Evolutionary conservation across 2,113 vertebrate species (phyloP), one percentile per base, ranked within the genome.

Genomic region (Corythornis vintsioides): DNA sequence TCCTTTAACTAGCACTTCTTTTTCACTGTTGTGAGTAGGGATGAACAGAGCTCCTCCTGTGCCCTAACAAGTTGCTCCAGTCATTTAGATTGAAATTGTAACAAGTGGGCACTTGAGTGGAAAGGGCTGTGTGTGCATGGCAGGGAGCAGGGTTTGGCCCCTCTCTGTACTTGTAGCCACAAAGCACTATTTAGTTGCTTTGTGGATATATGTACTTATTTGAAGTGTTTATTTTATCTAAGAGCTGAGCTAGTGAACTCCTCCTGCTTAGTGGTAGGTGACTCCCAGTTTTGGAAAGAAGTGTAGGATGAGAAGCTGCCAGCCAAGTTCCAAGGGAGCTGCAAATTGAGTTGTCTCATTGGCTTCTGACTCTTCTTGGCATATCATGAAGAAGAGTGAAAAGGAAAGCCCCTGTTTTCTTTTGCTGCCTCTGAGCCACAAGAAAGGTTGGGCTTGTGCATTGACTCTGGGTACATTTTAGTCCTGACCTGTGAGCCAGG

Each of bases 101-200:
- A 26, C 8, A 35, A 83, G 57, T 16, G 59, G 63, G 16, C 48
- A 5, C 69, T 73, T 21, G 40, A n/a, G 25, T 40, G 18, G 40
- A 59, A 85, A 67, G 71, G 50, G 14, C 20, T n/a, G 25, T 28
- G 47, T n/a, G 25, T 28, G 47, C 2, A 0, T 7, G 35, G 33
- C 43, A 43, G 16, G 64, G n/a, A 48, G 38, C 47, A 29, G 33
- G 9, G 10, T 28, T 86, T 77, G 67, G 26, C 26, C n/a, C 77
- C 50, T 40, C 29, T 4, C n/a, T 0, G 0, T 66, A n/a, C 47
- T 64, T 85, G 70, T 57, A 35, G 50, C 79, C 29, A 29, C 59
- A 55, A 69, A 86, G 38, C 12, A 3, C 22, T 73, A 0, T 47
- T 81, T 10, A 80, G 57, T 28, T 77, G 18, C 11, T 35, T 69